Base-by-base conservation (phyloP, 2,797 vertebrate species). In the Chloroceryle amazona region DNA sequence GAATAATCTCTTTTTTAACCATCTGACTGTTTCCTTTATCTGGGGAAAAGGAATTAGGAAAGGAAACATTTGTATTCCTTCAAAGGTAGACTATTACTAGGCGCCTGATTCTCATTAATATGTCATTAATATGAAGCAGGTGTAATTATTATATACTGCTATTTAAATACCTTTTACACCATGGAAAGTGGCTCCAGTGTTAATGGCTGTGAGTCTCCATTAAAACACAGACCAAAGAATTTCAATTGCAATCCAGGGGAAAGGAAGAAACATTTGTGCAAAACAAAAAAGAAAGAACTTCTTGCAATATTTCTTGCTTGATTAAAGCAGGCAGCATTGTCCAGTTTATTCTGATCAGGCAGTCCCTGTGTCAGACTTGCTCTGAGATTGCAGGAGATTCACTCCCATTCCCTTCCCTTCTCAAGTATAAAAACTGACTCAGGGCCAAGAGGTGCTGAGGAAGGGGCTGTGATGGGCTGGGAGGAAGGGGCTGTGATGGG, bases 51-150 rank as follows among this genome's bases (percentile, higher is more conserved):
- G 74, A 96, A 78, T 79, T 86, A 74, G 79, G 67, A 62, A 93
- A 88, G 85, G 84, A 96, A 97, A 83, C 29, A 14, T 80, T 80
- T 94, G 57, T 92, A 81, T 96, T 83, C 55, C 92, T 97, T 97
- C 94, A 94, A 96, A 96, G 81, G 62, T 55, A 92, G 80, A 90
- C 73, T 85, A 70, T 93, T 73, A 85, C 81, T 60, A 35, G 71
- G 52, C 92, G n/a, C 19, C 68, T 33, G 39, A 85, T 97, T 94
- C n/a, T 90, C 49, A 16, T 88, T 81, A 70, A 46, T 41, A 52
- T 51, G 61, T 66, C 44, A 67, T 67, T 90, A 90, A 46, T 76
- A 15, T 29, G 70, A 60, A 89, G 60, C 29, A 85, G 73, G 76
- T 91, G 80, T 89, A 73, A 41, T 80, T 88, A 52, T 73, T 86